These are phyloP conservation scores for Acromyrmex echinatior DNA, from an alignment of 1,140 invertebrate species.

Conservation along the genomic window DNA sequence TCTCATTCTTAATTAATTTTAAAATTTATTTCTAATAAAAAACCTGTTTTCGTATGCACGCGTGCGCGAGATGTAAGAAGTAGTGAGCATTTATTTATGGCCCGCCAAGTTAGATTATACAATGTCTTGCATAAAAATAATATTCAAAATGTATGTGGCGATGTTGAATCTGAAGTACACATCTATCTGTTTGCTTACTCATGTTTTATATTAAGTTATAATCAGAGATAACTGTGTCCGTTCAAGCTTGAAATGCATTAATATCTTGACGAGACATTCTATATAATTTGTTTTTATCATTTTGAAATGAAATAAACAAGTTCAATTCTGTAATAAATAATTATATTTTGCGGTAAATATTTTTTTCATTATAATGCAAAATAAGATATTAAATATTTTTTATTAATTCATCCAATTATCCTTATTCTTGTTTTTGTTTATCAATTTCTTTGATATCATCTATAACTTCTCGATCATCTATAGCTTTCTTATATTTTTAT, in stretches of 20 bases:
- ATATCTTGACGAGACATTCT: slow-evolving; percentile 4
- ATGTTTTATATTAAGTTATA: slow-evolving; percentile 39
- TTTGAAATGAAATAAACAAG: not conserved
- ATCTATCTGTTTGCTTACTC: slow-evolving; percentile 14
- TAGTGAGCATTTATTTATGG: not conserved
- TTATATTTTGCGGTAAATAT: not conserved
- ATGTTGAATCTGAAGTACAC: slow-evolving; percentile 15
- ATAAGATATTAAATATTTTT: not conserved
- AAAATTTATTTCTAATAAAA: not conserved
- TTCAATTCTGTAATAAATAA: not conserved
- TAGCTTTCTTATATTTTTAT: not conserved
- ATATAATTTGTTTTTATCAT: not conserved
- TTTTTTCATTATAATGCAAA: not conserved
- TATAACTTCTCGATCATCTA: not conserved
- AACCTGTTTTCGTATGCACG: not conserved
- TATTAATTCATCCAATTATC: not conserved
- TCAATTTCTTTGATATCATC: slow-evolving; percentile 1
- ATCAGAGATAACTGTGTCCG: slow-evolving; percentile 12
- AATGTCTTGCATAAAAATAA: not conserved
- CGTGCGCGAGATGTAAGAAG: not conserved
- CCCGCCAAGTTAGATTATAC: not conserved
- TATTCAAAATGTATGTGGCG: not conserved
- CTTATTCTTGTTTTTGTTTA: not conserved
- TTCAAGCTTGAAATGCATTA: slow-evolving; percentile 28
- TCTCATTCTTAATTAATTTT: not conserved